Evolutionary conservation across 2,113 vertebrate species (phyloP).

Genomic region (Ciconia stormi): DNA sequence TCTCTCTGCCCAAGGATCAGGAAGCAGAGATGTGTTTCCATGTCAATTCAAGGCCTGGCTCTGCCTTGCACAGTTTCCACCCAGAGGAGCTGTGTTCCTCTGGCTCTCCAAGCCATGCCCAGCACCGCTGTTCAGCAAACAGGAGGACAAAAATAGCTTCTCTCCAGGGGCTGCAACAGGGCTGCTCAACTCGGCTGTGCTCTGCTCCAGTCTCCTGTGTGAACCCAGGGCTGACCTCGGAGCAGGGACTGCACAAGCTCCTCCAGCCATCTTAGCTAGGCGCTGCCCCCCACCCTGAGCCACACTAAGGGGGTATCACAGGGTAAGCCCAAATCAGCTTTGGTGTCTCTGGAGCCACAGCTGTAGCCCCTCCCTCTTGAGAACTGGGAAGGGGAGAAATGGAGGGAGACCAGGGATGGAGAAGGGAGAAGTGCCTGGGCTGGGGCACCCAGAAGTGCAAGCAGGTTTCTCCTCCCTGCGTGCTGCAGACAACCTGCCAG

Average conservation of each 20-base stretch:
- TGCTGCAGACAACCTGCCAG: neutral
- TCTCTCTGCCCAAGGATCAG: neutral
- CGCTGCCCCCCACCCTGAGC: neutral
- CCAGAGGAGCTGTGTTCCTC: neutral
- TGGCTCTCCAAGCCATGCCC: neutral
- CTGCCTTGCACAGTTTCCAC: neutral
- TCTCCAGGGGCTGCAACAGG: constrained; percentile 26
- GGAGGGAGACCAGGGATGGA: neutral
- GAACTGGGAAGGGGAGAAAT: neutral
- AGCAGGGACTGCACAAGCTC: neutral
- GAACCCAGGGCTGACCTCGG: neutral
- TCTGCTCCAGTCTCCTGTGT: neutral
- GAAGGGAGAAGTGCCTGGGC: neutral
- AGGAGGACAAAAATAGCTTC: constrained; percentile 36
- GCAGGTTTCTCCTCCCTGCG: neutral
- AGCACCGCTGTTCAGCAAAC: neutral
- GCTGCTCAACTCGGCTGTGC: neutral
- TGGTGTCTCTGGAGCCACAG: neutral
- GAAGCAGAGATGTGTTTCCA: neutral
- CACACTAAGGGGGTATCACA: neutral
- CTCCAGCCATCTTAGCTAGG: neutral
- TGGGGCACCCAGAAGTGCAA: neutral
- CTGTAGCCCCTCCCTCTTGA: neutral
- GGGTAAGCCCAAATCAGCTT: neutral
- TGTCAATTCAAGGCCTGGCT: neutral